Evolutionary conservation across 2,888 invertebrate species (phyloP), one percentile per base, ranked within the genome.

Genomic region (Volucella inanis): DNA sequence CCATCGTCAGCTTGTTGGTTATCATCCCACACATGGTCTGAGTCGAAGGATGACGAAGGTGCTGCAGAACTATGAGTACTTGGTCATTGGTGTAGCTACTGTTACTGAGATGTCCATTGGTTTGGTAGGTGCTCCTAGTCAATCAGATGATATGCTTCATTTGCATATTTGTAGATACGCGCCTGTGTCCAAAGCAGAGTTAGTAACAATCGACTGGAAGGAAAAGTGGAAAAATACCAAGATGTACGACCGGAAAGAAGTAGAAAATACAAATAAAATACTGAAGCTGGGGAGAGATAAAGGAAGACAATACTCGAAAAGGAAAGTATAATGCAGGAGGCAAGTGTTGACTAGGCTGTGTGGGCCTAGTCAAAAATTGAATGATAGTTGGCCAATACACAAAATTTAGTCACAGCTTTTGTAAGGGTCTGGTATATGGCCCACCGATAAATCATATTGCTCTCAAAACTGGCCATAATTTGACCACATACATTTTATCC

Each of bases 81-180:
- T 79, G 83, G 83, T 79, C 79, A 67, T 2, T 59, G n/a, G 12
- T 70, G 11, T 9, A 22, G 22, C 49, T 43, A 55, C 52, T 52
- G 49, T 8, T 14, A 71, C 8, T 81, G 54, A 12, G 31, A 2
- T 50, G 57, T 22, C 15, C 52, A 61, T 39, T 45, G 52, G 12
- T 54, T 49, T 70, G 70, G 70, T 54, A 59, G 80, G 68, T 74
- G 67, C 61, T 80, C 74, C 64, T 49, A 84, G 79, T 84, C 84
- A 84, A 79, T 79, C 84, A 84, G 80, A 84, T 71, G 83, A 74
- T 84, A 15, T 79, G 70, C 49, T 61, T 84, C 70, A 79, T 79
- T 70, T 75, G 75, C 84, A 84, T 84, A 84, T 79, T 75, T 75
- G 64, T n/a, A 3, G 59, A 59, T 83, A 68, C 43, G 45, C 50